Evolutionary conservation across 2,888 invertebrate genomes (phyloP).

Genomic region (Neocrepidodera transversa): DNA sequence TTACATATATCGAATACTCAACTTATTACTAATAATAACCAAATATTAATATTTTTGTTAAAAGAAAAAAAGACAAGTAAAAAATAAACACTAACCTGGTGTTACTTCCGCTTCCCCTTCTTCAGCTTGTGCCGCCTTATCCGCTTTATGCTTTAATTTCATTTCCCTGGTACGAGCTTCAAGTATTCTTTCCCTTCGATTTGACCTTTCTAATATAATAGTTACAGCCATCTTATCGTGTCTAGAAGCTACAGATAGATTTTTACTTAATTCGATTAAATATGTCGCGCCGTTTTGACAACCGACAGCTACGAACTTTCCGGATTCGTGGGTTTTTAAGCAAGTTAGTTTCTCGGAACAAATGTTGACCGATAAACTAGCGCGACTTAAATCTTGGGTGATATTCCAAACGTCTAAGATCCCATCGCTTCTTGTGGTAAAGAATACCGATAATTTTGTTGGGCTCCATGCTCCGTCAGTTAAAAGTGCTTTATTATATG

Average conservation of each 20-base stretch:
- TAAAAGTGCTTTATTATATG: constrained; percentile 72
- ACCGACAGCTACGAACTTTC: constrained; percentile 77
- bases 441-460: constrained; percentile 84
- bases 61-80: too few species aligned
- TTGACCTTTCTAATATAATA: constrained; percentile 84
- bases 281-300: constrained; percentile 80
- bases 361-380: constrained; percentile 77
- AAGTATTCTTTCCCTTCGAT: constrained; percentile 86
- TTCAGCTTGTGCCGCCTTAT: too few species aligned
- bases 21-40: too few species aligned
- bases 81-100: too few species aligned
- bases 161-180: constrained; percentile 87
- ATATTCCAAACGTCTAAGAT: constrained; percentile 91
- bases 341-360: constrained; percentile 73
- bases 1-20: too few species aligned
- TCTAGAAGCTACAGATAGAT: constrained; percentile 73
- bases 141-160: constrained; percentile 52
- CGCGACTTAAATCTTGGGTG: constrained; percentile 81
- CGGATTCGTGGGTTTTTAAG: constrained; percentile 74
- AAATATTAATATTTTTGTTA: too few species aligned
- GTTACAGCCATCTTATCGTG: constrained; percentile 80
- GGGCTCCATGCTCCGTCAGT: constrained; percentile 91
- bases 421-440: constrained; percentile 85
- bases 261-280: constrained; percentile 79
- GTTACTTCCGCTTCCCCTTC: too few species aligned